Base-by-base conservation (phyloP, 2,113 vertebrate species). In the Engraulis encrasicolus region DNA sequence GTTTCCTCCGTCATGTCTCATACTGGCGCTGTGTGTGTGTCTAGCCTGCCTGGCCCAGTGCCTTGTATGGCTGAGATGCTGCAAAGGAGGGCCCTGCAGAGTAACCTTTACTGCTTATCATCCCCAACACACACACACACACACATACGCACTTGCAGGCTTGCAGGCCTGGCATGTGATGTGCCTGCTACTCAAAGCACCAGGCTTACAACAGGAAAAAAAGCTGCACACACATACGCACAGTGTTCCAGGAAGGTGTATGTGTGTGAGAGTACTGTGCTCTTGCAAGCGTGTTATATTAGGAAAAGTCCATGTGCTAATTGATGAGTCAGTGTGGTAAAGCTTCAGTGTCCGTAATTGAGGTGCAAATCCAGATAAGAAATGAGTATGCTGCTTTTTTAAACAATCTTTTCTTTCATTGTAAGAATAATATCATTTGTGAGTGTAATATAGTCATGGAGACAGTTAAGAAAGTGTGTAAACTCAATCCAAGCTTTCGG, bases 21-120 rank as follows among this genome's bases (percentile, higher is more conserved):
- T 7, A 36, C 80, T 15, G 4, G 2, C 61, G 12, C 36, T 23
- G 5, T 50, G 19, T 50, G 27, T 54, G n/a, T 36, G 17, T 9
- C 50, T 37, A 15, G 1, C 78, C 78, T 74, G 54, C 80, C 77
- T 89, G 84, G 84, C 84, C 31, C 80, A 83, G 84, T 84, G 82
- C 88, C 84, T 87, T 87, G 86, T 89, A 87, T 86, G 84, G 86
- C 78, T 81, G 79, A 81, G 45, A 79, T 48, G 36, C 20, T 78
- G 54, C 37, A 5, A 36, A 38, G 58, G 54, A 31, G 66, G 31
- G 78, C 40, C 66, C 31, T 82, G 78, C 79, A 80, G 78, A 71
- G 80, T 78, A 80, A 50, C 82, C 81, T 85, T 87, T 74, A 0
- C 66, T 78, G 54, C 58, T 82, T 82, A 79, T 87, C 78, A 23